These are phyloP conservation scores for Conus ventricosus DNA, from an alignment of 1,140 invertebrate genomes.

Conservation along the genomic window DNA sequence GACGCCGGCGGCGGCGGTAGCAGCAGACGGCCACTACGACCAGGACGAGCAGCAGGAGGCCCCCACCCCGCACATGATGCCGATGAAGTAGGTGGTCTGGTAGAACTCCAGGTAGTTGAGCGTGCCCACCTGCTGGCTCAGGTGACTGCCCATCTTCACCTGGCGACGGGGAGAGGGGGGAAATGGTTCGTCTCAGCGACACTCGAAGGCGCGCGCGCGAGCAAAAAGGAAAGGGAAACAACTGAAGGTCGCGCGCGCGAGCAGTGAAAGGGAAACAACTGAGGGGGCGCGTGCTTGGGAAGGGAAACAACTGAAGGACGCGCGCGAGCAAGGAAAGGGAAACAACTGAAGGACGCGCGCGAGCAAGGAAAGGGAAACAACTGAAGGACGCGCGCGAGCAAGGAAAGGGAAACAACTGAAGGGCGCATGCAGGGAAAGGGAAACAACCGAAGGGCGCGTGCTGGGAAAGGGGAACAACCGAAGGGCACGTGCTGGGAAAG, in stretches of 20 bases:
- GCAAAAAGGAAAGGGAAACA: background rate
- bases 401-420: too few relatives aligned
- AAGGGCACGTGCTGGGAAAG: too few relatives aligned
- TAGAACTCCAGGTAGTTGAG: slow-evolving; percentile 45
- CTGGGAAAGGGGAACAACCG: too few relatives aligned
- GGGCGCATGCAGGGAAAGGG: too few relatives aligned
- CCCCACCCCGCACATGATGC: slow-evolving; percentile 44
- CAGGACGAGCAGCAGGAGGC: slow-evolving; percentile 30
- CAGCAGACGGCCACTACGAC: slow-evolving; percentile 32
- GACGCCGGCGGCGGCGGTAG: background rate
- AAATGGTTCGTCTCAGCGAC: background rate
- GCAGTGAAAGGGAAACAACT: background rate
- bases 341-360: too few relatives aligned
- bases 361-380: too few relatives aligned
- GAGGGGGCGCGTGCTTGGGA: too few relatives aligned
- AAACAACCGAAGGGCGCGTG: too few relatives aligned
- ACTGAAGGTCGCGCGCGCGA: background rate
- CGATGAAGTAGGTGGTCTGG: slow-evolving; percentile 45
- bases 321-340: too few relatives aligned
- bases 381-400: too few relatives aligned
- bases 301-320: too few relatives aligned
- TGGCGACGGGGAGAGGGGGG: slow-evolving; percentile 20
- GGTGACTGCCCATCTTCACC: slow-evolving; percentile 40
- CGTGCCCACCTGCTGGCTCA: slow-evolving; percentile 31
- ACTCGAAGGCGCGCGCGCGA: background rate